Percentiles rank a stretch among this genome's conserved stretches.
Evolutionary conservation across 2,888 invertebrate species (phyloP).

Genomic region (Chromoteleia sp.): DNA sequence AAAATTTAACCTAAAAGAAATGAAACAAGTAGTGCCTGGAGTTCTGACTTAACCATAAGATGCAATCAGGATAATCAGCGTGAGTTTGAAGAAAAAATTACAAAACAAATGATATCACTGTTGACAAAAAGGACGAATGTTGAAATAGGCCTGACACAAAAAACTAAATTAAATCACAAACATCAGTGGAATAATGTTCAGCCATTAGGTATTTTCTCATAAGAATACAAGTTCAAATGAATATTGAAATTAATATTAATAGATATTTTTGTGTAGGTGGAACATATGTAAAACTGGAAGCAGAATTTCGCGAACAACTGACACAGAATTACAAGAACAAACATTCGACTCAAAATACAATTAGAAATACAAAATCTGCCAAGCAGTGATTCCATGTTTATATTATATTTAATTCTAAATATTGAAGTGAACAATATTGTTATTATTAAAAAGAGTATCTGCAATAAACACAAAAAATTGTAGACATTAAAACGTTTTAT

Average conservation of each 20-base stretch:
- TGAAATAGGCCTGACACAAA: conserved; percentile 74
- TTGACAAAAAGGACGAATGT: conserved; percentile 85
- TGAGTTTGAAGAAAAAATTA: conserved; percentile 92
- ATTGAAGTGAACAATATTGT: neutral
- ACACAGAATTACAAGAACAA: conserved; percentile 78
- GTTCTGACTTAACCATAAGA: conserved; percentile 90
- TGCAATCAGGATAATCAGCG: conserved; percentile 95
- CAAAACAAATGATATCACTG: conserved; percentile 88
- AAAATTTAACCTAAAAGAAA: conserved; percentile 33
- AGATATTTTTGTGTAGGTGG: conserved; percentile 86
- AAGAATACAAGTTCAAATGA: neutral
- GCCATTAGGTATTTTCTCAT: conserved; percentile 76
- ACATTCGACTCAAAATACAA: conserved; percentile 69
- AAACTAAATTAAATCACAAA: conserved; percentile 73
- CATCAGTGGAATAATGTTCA: conserved; percentile 75
- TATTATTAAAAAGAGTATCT: neutral
- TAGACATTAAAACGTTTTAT: conserved; percentile 84
- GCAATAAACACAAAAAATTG: conserved; percentile 35
- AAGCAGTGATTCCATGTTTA: conserved; percentile 11
- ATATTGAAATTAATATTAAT: conserved; percentile 7
- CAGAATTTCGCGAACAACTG: conserved; percentile 90
- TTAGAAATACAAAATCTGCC: conserved; percentile 45
- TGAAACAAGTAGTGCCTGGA: conserved; percentile 89
- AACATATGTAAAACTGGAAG: conserved; percentile 90
- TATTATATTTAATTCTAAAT: neutral